Percentiles rank a stretch among this genome's conserved stretches.
Conservation (phyloP, 2,888 invertebrate genomes). For the Chalcosyrphus nemorum region DNA sequence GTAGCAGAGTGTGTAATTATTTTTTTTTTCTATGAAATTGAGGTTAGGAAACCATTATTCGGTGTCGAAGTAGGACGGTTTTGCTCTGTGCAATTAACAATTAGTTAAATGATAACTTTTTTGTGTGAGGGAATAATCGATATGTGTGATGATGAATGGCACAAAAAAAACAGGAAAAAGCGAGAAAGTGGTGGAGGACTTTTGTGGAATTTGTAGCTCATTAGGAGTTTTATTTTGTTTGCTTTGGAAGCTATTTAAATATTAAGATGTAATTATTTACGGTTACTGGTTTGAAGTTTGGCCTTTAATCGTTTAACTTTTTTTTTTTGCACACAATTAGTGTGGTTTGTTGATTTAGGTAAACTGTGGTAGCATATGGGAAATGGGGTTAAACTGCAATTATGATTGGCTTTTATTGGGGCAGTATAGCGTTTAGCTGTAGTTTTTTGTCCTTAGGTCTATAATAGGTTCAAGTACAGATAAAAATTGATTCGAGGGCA, state of each 20-base stretch:
- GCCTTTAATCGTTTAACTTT: neutral
- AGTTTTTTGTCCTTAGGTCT: neutral
- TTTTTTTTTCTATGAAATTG: constrained; percentile 15
- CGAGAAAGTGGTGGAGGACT: neutral
- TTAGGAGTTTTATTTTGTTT: constrained; percentile 11
- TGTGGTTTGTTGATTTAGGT: neutral
- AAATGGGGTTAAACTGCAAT: neutral
- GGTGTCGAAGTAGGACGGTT: constrained; percentile 1
- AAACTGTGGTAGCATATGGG: neutral
- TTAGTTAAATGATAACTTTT: constrained; percentile 12
- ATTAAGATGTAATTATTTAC: neutral
- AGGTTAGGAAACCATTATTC: constrained; percentile 35
- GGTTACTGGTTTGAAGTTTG: neutral
- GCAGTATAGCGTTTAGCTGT: neutral
- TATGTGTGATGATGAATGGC: neutral
- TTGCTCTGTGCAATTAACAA: constrained; percentile 14
- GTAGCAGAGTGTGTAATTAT: constrained; percentile 1
- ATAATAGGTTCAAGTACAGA: too few species aligned
- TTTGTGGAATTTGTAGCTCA: neutral
- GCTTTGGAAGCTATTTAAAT: neutral
- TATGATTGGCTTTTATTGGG: neutral
- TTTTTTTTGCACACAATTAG: neutral
- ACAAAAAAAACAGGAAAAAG: neutral
- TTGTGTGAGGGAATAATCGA: neutral
- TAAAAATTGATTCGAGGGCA: too few species aligned